Evolutionary conservation across 1,140 invertebrate species (phyloP).

Genomic region (Geopemphigus sp.): DNA sequence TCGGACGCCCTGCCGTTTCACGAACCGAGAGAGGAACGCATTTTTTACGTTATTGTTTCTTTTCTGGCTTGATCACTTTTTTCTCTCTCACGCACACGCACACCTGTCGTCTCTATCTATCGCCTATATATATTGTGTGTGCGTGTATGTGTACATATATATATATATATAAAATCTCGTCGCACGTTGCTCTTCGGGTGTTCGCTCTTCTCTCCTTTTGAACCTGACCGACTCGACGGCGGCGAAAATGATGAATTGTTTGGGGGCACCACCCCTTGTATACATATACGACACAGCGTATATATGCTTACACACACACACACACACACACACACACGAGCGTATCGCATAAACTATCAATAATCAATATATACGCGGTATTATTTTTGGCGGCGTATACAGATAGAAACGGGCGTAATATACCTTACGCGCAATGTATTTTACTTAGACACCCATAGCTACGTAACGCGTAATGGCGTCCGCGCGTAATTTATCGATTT

Average conservation of each 20-base stretch:
- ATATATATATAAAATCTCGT: background rate
- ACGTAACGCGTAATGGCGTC: no score
- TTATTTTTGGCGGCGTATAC: background rate
- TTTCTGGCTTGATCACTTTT: conserved; percentile 8
- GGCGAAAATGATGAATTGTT: conserved; percentile 42
- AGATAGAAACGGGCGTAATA: no score
- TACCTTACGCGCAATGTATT: background rate
- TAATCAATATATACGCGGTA: background rate
- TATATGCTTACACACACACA: background rate
- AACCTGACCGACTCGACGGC: conserved; percentile 34
- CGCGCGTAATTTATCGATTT: background rate
- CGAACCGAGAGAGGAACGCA: conserved; percentile 26
- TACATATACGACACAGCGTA: background rate
- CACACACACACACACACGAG: background rate
- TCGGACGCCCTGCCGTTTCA: conserved; percentile 48
- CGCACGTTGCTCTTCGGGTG: conserved; percentile 5
- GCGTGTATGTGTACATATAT: background rate
- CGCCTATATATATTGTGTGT: background rate
- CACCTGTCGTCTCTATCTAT: conserved; percentile 6
- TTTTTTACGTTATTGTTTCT: conserved; percentile 49
- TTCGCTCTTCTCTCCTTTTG: conserved; percentile 39
- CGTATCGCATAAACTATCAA: background rate
- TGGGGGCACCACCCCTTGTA: conserved; percentile 35
- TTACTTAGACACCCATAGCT: no score
- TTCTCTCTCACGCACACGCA: background rate